phyloP scores from a whole-genome alignment of 2,888 invertebrate genomes.

The Cylloceria caligata region DNA sequence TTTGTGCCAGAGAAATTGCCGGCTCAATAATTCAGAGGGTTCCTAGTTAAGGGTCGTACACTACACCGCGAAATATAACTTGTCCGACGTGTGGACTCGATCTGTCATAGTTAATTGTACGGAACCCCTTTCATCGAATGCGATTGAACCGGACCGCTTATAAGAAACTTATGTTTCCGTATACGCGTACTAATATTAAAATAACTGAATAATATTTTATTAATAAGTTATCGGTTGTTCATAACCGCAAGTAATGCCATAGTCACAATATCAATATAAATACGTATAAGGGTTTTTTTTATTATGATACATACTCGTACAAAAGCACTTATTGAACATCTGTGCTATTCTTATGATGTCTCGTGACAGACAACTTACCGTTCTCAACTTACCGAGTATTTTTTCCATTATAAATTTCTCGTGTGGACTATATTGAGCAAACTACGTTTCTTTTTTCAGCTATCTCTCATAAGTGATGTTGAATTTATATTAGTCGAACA shows the following conservation, averaged over 20 bases:
- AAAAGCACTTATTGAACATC: no score
- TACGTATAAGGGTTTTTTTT: not conserved
- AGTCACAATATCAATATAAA: not conserved
- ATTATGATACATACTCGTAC: not conserved
- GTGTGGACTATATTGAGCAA: not conserved
- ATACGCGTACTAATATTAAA: slow-evolving; percentile 71
- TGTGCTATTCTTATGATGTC: no score
- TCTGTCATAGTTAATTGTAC: slow-evolving; percentile 83
- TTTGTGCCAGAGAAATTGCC: slow-evolving; percentile 80
- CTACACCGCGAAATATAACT: slow-evolving; percentile 81
- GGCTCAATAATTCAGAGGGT: slow-evolving; percentile 82
- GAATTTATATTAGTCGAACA: not conserved
- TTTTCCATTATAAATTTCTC: no score
- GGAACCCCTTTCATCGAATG: slow-evolving; percentile 70
- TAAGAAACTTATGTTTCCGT: slow-evolving; percentile 47
- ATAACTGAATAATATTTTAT: slow-evolving; percentile 64
- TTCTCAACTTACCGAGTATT: no score
- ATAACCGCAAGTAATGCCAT: not conserved
- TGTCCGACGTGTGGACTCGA: slow-evolving; percentile 80
- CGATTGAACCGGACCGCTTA: slow-evolving; percentile 45
- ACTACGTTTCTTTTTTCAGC: not conserved
- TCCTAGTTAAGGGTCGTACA: slow-evolving; percentile 18
- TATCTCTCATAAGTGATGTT: not conserved
- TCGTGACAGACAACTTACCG: no score
- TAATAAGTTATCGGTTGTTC: not conserved